phyloP scores from a whole-genome alignment of 1,140 invertebrate genomes.

The Ceratosolen fusciceps region DNA sequence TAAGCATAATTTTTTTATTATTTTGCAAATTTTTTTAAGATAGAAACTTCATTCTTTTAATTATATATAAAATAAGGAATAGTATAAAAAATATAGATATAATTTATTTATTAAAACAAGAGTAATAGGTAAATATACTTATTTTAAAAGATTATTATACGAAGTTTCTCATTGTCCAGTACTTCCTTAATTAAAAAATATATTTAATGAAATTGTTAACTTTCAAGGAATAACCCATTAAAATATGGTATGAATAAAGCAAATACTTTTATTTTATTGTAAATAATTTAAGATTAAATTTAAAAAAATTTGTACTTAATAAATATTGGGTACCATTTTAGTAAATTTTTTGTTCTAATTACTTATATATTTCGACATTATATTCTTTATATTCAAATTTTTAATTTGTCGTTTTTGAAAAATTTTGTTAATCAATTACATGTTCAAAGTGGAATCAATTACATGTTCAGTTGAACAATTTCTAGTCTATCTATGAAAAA shows the following conservation, averaged over 20 bases:
- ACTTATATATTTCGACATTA: not conserved
- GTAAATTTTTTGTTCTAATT: not conserved
- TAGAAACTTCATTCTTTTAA: too few relatives aligned
- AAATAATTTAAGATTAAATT: not conserved
- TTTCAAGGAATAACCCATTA: not conserved
- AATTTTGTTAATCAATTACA: too few relatives aligned
- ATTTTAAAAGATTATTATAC: not conserved
- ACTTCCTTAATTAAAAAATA: not conserved
- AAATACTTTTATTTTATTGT: too few relatives aligned
- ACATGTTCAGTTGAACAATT: too few relatives aligned
- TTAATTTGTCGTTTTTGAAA: not conserved
- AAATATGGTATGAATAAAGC: not conserved
- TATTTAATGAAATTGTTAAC: not conserved
- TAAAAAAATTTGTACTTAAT: slow-evolving; percentile 7
- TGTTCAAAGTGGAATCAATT: too few relatives aligned
- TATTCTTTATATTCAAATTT: not conserved
- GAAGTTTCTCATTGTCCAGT: not conserved
- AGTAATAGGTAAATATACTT: not conserved
- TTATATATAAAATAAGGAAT: not conserved
- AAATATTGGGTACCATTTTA: not conserved
- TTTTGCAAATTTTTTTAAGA: too few relatives aligned
- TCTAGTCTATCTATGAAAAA: too few relatives aligned
- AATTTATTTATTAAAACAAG: not conserved
- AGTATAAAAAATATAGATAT: not conserved
- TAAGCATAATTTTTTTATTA: too few relatives aligned